Percentiles rank a stretch among this genome's conserved stretches.
Evolutionary conservation across 92 coral and sea anemone genomes (phyloP).

Genomic region (Porites rus): DNA sequence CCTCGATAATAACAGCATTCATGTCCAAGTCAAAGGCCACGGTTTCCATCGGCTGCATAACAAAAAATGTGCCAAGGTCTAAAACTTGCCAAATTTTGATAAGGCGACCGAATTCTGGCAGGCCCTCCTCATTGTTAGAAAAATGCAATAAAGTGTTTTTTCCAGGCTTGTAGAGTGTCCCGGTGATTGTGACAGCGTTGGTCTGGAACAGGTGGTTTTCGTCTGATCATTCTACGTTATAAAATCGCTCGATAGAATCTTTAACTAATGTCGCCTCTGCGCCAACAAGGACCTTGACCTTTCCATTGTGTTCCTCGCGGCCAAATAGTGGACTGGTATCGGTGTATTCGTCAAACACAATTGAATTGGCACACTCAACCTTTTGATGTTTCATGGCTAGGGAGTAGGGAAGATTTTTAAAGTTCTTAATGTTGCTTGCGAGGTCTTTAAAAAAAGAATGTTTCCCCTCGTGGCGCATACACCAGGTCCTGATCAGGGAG

Average conservation of each 20-base stretch:
- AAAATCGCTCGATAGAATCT: background rate
- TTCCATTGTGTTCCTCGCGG: constrained; percentile 11
- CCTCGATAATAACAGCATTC: constrained; percentile 39
- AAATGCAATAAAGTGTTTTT: background rate
- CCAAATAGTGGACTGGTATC: constrained; percentile 24
- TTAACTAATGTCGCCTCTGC: background rate
- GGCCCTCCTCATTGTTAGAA: background rate
- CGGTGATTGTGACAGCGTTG: constrained; percentile 2
- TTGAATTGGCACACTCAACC: constrained; percentile 27
- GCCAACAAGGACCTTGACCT: constrained; percentile 13
- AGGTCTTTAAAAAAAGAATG: constrained; percentile 55
- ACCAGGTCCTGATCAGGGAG: constrained; percentile 62
- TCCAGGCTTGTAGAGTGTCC: constrained; percentile 23
- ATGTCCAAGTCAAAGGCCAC: constrained; percentile 15
- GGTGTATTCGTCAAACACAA: constrained; percentile 1
- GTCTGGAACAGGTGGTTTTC: background rate
- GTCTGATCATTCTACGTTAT: background rate
- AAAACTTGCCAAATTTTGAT: constrained; percentile 14
- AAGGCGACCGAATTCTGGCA: constrained; percentile 16
- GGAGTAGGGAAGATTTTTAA: constrained; percentile 57
- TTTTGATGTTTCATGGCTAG: constrained; percentile 44
- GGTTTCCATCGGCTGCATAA: constrained; percentile 22
- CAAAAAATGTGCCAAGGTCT: constrained; percentile 30
- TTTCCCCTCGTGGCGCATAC: constrained; percentile 59
- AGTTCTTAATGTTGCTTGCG: constrained; percentile 47